phyloP scores from a whole-genome alignment of 2,797 vertebrate genomes.

The Neosalanx taihuensis region DNA sequence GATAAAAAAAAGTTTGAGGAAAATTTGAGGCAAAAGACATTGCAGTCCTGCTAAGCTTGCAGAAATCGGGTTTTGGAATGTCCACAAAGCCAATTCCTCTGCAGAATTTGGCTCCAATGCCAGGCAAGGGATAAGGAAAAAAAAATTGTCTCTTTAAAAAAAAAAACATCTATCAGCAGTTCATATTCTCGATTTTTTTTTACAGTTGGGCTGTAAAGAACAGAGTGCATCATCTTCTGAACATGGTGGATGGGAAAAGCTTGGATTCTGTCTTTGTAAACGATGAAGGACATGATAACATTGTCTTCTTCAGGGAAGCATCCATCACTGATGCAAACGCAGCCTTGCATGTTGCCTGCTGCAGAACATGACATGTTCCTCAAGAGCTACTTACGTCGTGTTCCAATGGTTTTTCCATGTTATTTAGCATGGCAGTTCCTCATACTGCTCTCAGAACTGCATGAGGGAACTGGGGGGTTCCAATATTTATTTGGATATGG shows the following conservation, averaged over 20 bases:
- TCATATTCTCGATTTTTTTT: conserved; percentile 34
- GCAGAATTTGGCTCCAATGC: conserved; percentile 26
- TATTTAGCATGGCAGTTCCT: not conserved
- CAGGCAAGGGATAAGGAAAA: conserved; percentile 22
- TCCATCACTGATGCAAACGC: conserved; percentile 13
- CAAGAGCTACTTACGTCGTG: not conserved
- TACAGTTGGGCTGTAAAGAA: conserved; percentile 5
- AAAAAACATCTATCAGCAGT: conserved; percentile 13
- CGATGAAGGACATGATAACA: conserved; percentile 29
- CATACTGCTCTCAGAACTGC: not conserved
- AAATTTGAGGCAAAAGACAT: conserved; percentile 22
- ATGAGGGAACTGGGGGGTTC: not conserved
- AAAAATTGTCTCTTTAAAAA: conserved; percentile 13
- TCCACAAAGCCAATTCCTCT: conserved; percentile 21
- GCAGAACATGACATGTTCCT: conserved; percentile 10
- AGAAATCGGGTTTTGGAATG: conserved; percentile 26
- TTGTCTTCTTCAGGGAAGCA: conserved; percentile 24
- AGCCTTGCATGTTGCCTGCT: conserved; percentile 35
- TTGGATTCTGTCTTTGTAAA: conserved; percentile 24
- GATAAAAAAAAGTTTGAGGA: conserved; percentile 48
- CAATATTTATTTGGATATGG: not conserved
- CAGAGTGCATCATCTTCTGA: too few species aligned
- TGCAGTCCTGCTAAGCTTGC: conserved; percentile 31
- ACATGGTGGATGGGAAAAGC: conserved; percentile 6
- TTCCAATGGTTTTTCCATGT: conserved; percentile 14